These are phyloP conservation scores for Melospiza melodia DNA, from an alignment of 2,113 vertebrate species.

Conservation along the genomic window DNA sequence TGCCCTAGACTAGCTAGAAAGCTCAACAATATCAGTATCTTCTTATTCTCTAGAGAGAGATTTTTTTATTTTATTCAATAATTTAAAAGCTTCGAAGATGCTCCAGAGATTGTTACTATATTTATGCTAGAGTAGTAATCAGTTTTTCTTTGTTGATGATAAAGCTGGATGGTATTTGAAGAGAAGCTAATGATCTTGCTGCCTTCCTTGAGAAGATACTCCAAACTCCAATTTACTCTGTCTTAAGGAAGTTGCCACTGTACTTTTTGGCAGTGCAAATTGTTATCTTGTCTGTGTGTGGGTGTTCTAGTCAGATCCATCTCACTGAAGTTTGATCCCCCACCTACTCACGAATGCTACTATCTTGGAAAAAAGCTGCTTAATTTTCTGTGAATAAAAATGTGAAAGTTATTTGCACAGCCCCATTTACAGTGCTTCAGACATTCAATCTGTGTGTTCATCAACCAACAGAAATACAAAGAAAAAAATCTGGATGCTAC, in stretches of 20 bases:
- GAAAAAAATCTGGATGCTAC: not conserved
- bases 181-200: not conserved
- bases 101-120: not conserved
- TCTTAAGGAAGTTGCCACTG: not conserved
- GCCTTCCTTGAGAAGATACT: not conserved
- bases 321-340: not conserved
- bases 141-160: not conserved
- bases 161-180: not conserved
- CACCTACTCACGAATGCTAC: not conserved
- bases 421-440: not conserved
- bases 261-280: not conserved
- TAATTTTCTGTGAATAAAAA: not conserved
- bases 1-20: not conserved
- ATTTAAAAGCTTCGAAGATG: not conserved
- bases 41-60: not conserved
- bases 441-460: not conserved
- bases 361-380: not conserved
- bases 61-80: not conserved
- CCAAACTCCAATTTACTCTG: not conserved
- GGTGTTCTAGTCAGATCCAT: not conserved
- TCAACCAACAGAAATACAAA: not conserved
- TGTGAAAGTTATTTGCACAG: not conserved
- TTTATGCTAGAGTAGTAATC: not conserved
- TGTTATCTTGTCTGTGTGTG: not conserved
- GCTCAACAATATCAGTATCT: not conserved